Percentiles rank a stretch among this genome's conserved stretches.
Evolutionary conservation across 2,888 invertebrate species (phyloP).

Genomic region (Apamea sordens): DNA sequence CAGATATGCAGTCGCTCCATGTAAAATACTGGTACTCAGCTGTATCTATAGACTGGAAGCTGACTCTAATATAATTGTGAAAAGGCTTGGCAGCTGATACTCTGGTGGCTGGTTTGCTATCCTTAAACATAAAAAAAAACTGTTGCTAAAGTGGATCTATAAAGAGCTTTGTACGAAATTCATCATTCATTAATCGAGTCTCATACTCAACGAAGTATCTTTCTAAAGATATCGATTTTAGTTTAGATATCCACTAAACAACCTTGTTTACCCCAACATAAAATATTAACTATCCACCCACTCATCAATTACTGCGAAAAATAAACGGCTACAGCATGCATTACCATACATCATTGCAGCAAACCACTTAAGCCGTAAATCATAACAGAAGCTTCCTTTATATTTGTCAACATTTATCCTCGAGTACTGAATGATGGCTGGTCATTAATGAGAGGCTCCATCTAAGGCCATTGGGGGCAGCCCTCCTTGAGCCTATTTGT

Average conservation of each 20-base stretch:
- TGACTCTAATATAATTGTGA: too few relatives aligned
- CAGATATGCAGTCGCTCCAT: too few relatives aligned
- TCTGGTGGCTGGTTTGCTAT: too few relatives aligned
- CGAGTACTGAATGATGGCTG: constrained; percentile 80
- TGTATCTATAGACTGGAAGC: too few relatives aligned
- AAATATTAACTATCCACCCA: constrained; percentile 21
- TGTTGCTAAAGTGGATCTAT: too few relatives aligned
- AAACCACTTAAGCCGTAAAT: constrained; percentile 77
- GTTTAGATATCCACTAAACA: constrained; percentile 11
- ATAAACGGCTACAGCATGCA: constrained; percentile 47
- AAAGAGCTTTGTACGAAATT: background rate
- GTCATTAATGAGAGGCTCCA: constrained; percentile 83
- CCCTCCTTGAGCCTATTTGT: constrained; percentile 82
- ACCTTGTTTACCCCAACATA: constrained; percentile 28
- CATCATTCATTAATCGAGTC: background rate
- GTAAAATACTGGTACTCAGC: too few relatives aligned
- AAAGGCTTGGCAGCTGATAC: background rate
- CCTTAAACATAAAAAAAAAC: too few relatives aligned
- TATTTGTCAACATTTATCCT: constrained; percentile 88
- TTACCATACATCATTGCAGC: constrained; percentile 61
- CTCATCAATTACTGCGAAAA: constrained; percentile 57
- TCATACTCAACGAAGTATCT: background rate
- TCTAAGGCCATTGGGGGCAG: constrained; percentile 84
- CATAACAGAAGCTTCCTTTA: constrained; percentile 81
- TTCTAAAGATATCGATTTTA: background rate